Conservation (phyloP, 2,888 invertebrate genomes). For the Diploptera punctata region DNA sequence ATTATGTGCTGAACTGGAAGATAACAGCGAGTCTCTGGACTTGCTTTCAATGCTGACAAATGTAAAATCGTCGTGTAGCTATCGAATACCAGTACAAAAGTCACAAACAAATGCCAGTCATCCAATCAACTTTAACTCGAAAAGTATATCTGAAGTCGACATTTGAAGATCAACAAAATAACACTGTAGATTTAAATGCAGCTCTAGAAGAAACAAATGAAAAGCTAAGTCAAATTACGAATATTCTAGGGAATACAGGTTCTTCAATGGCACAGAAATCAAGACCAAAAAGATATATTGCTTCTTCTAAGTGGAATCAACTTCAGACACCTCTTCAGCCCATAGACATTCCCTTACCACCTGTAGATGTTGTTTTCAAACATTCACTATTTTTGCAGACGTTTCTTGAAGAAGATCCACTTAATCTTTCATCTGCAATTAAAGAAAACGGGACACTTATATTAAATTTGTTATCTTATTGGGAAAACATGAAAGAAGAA, state of each 20-base stretch:
- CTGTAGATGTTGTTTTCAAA: not conserved
- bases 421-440: not conserved
- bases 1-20: slow-evolving; percentile 53
- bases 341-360: not conserved
- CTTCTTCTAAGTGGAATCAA: not conserved
- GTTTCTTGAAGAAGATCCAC: slow-evolving; percentile 13
- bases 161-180: not conserved
- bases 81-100: not conserved
- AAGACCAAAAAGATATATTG: not conserved
- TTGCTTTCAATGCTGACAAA: slow-evolving; percentile 31
- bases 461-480: not conserved
- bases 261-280: not conserved
- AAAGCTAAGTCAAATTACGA: not conserved
- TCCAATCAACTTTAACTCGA: slow-evolving; percentile 29
- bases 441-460: not conserved
- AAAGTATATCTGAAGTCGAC: not conserved
- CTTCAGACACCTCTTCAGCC: not conserved
- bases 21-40: slow-evolving; percentile 36
- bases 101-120: slow-evolving; percentile 22
- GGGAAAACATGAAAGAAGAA: slow-evolving; percentile 8
- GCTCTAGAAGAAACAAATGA: not conserved
- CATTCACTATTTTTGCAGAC: not conserved
- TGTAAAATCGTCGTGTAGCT: slow-evolving; percentile 34
- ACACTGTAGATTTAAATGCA: not conserved
- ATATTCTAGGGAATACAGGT: not conserved